Evolutionary conservation across 2,113 vertebrate species (phyloP), one percentile per base, ranked within the genome.

Genomic region (Mellivora capensis): DNA sequence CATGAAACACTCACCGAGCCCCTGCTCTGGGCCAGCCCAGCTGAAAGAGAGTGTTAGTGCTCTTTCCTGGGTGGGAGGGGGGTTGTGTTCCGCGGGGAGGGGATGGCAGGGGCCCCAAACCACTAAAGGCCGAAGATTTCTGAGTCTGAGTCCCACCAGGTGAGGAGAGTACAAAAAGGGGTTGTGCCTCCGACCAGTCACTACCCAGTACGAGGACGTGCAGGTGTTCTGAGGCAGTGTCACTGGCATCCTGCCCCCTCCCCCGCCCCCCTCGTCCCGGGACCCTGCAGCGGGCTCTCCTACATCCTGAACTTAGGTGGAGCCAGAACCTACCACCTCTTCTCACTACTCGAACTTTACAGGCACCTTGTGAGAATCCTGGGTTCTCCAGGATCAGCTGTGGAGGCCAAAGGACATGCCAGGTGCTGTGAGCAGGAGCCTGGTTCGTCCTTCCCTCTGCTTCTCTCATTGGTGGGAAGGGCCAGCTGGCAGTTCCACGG

Each of bases 191-290:
- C 0, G 0, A 47, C 15, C 62, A 25, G 39, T 84, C 42, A 57
- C n/a, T 72, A 37, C 29, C 74, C 44, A 20, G 77, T 25, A 23
- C 11, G n/a, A 61, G 82, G 79, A 23, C 64, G 13, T 14, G 31
- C 18, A 1, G 7, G 61, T 21, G 9, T 42, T 37, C 91, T 18
- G 34, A n/a, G 47, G 42, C 23, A 44, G 74, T 23, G 3, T 6
- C 37, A 59, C 69, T 77, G 52, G 27, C 42, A 4, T 23, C 52
- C 81, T 21, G 20, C 42, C 79, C 23, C 47, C 79, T 18, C 47
- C 47, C 5, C 11, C 2, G 3, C 11, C 69, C 10, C 4, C 6
- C 25, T 13, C 25, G 3, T 2, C 27, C n/a, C 54, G n/a, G 59
- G 44, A 71, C 44, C 17, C 1, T 25, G 34, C 31, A 69, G 62